Conservation (phyloP, 2,888 invertebrate genomes). For the Xestia rhomboidea region DNA sequence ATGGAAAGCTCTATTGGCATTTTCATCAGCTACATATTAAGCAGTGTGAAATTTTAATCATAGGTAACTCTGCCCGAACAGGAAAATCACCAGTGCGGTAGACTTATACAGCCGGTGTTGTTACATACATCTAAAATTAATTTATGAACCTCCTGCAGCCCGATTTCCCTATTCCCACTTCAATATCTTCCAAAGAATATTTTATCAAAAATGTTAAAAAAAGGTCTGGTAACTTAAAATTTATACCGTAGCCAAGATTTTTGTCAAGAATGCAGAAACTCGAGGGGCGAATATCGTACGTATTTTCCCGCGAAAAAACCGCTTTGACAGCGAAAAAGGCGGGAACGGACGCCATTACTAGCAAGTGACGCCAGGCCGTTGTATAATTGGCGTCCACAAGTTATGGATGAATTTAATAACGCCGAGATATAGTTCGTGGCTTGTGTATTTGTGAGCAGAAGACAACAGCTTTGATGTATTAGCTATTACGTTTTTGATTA, state of each 20-base stretch:
- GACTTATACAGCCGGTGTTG: conserved; percentile 9
- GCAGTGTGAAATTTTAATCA: conserved; percentile 32
- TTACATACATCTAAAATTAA: conserved; percentile 43
- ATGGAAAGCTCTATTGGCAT: not conserved
- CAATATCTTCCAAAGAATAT: conserved; percentile 62
- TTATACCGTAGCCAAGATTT: conserved; percentile 67
- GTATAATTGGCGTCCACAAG: conserved; percentile 81
- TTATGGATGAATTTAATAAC: conserved; percentile 79
- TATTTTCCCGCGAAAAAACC: conserved; percentile 85
- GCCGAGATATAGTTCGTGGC: conserved; percentile 66
- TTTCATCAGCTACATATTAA: not conserved
- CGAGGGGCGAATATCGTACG: conserved; percentile 74
- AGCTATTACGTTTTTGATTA: conserved; percentile 43
- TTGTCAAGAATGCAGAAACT: conserved; percentile 69
- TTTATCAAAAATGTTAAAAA: conserved; percentile 66
- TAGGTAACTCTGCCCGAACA: not conserved
- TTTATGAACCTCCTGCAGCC: conserved; percentile 34
- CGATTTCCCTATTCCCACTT: conserved; percentile 55
- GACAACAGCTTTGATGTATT: conserved; percentile 66
- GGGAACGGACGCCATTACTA: conserved; percentile 90
- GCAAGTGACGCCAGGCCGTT: conserved; percentile 91
- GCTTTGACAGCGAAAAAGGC: conserved; percentile 90
- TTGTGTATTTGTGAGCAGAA: conserved; percentile 64
- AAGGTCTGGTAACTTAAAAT: conserved; percentile 66
- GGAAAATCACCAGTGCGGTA: not conserved